Conservation (phyloP, 2,797 vertebrate genomes). For the Epinephelus awoara region DNA sequence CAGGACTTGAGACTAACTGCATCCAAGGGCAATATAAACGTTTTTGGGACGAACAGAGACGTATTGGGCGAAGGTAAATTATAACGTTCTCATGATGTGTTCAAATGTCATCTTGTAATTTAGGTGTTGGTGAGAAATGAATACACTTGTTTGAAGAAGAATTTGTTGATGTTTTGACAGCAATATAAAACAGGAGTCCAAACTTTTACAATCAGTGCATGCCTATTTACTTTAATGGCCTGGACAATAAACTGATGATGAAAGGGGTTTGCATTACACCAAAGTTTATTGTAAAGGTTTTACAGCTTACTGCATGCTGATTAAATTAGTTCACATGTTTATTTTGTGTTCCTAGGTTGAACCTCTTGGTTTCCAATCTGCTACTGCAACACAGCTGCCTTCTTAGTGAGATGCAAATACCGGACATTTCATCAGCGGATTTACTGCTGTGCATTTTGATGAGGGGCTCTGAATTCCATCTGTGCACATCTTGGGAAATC, state of each 20-base stretch:
- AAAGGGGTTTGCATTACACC: background rate
- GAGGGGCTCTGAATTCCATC: constrained; percentile 61
- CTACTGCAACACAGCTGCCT: constrained; percentile 19
- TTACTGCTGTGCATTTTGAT: constrained; percentile 67
- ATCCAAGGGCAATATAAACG: no score
- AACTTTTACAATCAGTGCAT: no score
- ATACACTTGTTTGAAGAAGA: no score
- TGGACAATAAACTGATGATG: constrained; percentile 10
- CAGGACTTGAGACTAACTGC: no score
- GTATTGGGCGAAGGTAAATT: no score
- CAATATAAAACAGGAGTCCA: no score
- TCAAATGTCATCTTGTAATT: no score
- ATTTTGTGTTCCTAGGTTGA: constrained; percentile 10
- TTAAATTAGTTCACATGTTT: constrained; percentile 20
- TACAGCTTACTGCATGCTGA: constrained; percentile 10
- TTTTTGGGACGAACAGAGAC: no score
- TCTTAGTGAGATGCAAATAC: constrained; percentile 46
- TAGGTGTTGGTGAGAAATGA: no score
- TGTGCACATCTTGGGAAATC: constrained; percentile 49
- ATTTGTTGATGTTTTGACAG: no score
- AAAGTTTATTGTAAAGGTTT: background rate
- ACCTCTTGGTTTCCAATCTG: constrained; percentile 18
- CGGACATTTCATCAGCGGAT: constrained; percentile 53
- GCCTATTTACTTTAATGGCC: constrained; percentile 1
- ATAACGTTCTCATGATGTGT: no score